Evolutionary conservation across 2,113 vertebrate genomes (phyloP).

Genomic region (Raphicerus campestris): DNA sequence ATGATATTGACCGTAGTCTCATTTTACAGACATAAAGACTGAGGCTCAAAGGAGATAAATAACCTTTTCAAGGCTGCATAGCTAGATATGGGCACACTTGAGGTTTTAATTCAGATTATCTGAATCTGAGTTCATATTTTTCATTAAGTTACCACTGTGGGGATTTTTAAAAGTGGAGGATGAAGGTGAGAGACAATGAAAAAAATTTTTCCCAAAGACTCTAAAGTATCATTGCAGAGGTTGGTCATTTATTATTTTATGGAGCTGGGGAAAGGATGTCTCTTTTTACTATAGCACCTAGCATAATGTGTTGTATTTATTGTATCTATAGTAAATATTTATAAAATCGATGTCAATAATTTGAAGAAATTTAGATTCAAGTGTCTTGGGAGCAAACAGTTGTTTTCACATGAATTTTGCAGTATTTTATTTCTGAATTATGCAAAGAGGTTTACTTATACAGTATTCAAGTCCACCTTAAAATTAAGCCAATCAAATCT

Average conservation of each 20-base stretch:
- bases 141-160: not conserved
- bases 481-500: not conserved
- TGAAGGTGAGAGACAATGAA: not conserved
- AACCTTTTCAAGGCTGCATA: not conserved
- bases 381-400: not conserved
- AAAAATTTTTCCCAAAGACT: not conserved
- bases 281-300: not conserved
- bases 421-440: constrained; percentile 26
- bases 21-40: not conserved
- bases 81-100: not conserved
- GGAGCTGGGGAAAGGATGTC: not conserved
- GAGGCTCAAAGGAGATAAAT: not conserved
- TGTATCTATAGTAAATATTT: constrained; percentile 4
- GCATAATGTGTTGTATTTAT: not conserved
- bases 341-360: not conserved
- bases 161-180: not conserved
- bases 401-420: constrained; percentile 22
- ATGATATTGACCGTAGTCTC: not conserved
- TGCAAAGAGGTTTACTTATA: constrained; percentile 5
- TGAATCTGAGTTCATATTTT: constrained; percentile 5
- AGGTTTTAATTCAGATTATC: constrained; percentile 1
- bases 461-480: not conserved
- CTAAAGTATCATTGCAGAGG: not conserved
- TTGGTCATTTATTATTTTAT: constrained; percentile 17
- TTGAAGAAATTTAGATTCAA: constrained; percentile 12